Percentiles rank a stretch among this genome's conserved stretches.
These are phyloP conservation scores for Rhinella marina DNA, from an alignment of 2,797 vertebrate genomes.

Conservation along the genomic window DNA sequence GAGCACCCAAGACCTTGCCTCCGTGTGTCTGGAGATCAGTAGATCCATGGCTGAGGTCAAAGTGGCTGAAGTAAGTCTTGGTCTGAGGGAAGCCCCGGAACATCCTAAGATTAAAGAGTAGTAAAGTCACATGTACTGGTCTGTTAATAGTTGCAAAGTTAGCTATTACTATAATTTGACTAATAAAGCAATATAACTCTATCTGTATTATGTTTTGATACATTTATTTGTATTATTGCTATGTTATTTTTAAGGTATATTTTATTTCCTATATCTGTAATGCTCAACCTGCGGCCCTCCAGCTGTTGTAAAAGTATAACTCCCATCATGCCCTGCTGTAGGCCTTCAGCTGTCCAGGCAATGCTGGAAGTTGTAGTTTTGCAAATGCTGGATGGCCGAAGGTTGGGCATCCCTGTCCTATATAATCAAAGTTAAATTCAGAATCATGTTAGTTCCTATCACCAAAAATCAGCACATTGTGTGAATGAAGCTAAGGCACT, in stretches of 20 bases:
- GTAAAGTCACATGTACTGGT: background rate
- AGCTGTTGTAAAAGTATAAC: no score
- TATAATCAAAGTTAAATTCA: background rate
- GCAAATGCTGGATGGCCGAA: no score
- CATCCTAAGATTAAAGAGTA: background rate
- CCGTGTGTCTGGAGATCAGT: constrained; percentile 5
- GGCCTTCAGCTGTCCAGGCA: no score
- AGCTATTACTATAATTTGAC: background rate
- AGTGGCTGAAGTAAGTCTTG: constrained; percentile 37
- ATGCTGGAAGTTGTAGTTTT: no score
- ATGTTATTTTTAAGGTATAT: no score
- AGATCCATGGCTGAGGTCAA: constrained; percentile 11
- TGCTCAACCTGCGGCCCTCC: no score
- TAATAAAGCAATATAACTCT: no score
- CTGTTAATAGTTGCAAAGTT: background rate
- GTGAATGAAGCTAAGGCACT: background rate
- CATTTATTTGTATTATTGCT: background rate
- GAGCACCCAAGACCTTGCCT: constrained; percentile 1
- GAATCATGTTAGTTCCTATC: no score
- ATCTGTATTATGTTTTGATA: background rate
- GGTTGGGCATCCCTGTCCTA: no score
- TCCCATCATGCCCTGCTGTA: no score
- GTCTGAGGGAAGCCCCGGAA: constrained; percentile 23
- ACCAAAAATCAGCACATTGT: no score
- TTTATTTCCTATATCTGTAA: no score